Percentiles rank a stretch among this genome's conserved stretches.
phyloP scores from a whole-genome alignment of 2,113 vertebrate genomes.

The Gulo gulo region DNA sequence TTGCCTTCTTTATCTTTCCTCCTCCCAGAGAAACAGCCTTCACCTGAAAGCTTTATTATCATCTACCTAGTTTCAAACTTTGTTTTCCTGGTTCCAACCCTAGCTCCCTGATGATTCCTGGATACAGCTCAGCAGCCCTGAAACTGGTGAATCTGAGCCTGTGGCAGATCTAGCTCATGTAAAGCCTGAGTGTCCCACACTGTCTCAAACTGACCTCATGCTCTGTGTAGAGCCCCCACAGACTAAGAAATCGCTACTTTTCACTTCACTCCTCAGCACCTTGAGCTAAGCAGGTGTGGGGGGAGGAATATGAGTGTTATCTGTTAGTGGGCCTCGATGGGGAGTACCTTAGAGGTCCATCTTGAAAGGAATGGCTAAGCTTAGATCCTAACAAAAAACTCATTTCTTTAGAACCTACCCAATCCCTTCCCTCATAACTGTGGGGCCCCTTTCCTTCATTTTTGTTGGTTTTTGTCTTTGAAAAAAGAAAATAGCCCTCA shows the following conservation, averaged over 20 bases:
- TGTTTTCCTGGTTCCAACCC: background rate
- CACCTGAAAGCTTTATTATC: background rate
- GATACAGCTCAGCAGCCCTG: background rate
- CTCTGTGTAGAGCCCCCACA: background rate
- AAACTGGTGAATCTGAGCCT: background rate
- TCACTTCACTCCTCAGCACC: background rate
- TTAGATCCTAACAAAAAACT: background rate
- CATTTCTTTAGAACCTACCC: background rate
- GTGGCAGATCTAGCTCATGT: background rate
- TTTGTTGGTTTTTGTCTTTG: constrained; percentile 31
- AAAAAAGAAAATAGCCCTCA: background rate
- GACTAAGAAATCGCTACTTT: background rate
- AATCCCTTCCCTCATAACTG: background rate
- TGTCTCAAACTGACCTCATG: background rate
- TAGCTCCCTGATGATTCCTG: background rate
- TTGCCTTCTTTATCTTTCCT: background rate
- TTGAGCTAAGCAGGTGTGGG: background rate
- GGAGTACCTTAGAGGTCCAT: background rate
- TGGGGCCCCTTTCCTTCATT: background rate
- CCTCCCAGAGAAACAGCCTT: background rate
- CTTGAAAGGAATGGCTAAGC: background rate
- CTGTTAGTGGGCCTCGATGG: background rate
- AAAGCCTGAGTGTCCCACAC: background rate
- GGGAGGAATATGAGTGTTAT: background rate
- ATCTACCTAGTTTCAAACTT: background rate